Conservation (phyloP, 2,888 invertebrate species). For the Leptinotarsa haldemani region DNA sequence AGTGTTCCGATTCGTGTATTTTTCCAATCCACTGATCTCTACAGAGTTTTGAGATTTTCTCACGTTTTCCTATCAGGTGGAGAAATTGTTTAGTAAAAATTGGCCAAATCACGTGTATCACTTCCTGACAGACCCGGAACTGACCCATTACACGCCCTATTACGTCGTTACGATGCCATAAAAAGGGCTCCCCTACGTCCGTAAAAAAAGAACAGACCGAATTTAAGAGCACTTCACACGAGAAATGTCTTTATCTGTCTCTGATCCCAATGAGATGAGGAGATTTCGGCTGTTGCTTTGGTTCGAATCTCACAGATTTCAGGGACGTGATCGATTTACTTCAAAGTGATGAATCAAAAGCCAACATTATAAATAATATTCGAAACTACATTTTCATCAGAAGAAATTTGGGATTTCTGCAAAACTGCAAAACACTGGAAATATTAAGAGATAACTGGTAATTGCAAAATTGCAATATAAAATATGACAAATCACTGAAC, state of each 20-base stretch:
- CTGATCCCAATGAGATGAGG: constrained; percentile 2
- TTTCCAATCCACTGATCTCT: no score
- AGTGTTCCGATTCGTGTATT: no score
- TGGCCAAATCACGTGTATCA: constrained; percentile 62
- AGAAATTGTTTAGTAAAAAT: constrained; percentile 56
- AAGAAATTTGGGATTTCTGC: no score
- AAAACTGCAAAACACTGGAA: no score
- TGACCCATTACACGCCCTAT: constrained; percentile 62
- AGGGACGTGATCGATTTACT: neutral
- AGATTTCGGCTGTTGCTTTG: neutral
- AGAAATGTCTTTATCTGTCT: constrained; percentile 25
- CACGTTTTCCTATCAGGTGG: constrained; percentile 34
- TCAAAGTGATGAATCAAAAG: neutral
- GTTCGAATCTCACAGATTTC: neutral
- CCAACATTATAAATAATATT: neutral
- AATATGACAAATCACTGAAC: no score
- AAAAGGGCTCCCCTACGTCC: constrained; percentile 55
- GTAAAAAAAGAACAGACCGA: constrained; percentile 33
- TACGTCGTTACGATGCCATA: constrained; percentile 62
- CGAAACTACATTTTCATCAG: neutral
- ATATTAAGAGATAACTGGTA: no score
- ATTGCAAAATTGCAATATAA: no score
- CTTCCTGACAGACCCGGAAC: constrained; percentile 61
- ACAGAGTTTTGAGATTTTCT: neutral
- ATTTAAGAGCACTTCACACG: constrained; percentile 25